Percentiles rank a stretch among this genome's conserved stretches.
Evolutionary conservation across 2,888 invertebrate species (phyloP).

Genomic region (Tipula lateralis): DNA sequence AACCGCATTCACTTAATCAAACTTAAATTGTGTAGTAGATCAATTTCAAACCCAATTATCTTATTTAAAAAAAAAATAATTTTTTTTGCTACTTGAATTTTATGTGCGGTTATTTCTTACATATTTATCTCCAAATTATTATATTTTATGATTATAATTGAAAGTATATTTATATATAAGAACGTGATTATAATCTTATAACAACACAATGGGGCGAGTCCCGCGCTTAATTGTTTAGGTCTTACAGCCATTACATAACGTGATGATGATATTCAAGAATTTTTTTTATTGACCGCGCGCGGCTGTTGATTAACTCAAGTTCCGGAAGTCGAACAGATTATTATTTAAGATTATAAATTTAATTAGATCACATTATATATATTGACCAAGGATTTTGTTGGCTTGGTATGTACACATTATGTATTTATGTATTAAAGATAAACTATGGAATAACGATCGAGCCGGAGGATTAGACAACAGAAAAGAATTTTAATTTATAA

Average conservation of each 20-base stretch:
- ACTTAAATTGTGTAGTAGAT: conserved; percentile 24
- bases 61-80: neutral
- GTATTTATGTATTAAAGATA: neutral
- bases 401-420: neutral
- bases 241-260: conserved; percentile 6
- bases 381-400: neutral
- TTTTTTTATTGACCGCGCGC: conserved; percentile 19
- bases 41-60: conserved; percentile 19
- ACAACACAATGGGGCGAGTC: conserved; percentile 12
- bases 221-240: neutral
- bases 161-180: neutral
- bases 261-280: neutral
- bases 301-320: neutral
- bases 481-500: conserved; percentile 24
- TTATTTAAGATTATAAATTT: neutral
- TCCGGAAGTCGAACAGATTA: neutral
- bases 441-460: neutral
- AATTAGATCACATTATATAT: neutral
- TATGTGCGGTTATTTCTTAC: conserved; percentile 5
- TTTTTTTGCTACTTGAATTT: conserved; percentile 11
- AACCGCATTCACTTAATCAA: conserved; percentile 24
- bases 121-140: conserved; percentile 24
- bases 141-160: neutral
- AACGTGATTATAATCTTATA: conserved; percentile 20
- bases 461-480: conserved; percentile 19